Conservation (phyloP, 2,113 vertebrate genomes). For the Rattus norvegicus region GRCr8 NC_086019.1:23609501-23610000, state of each 20-base stretch:
- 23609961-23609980: no score
- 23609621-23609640: constrained; percentile 42
- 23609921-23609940: no score
- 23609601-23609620: constrained; percentile 74
- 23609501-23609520: background rate
- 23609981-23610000: no score
- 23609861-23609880: no score
- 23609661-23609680: constrained; percentile 27
- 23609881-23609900: no score
- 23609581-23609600: constrained; percentile 77
- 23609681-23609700: constrained; percentile 34
- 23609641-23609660: constrained; percentile 61
- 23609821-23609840: no score
- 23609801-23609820: no score
- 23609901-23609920: no score
- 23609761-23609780: no score
- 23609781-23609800: no score
- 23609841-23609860: no score
- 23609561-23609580: constrained; percentile 80
- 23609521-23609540: constrained; percentile 70
- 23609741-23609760: background rate
- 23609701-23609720: background rate
- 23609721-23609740: background rate
- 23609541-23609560: constrained; percentile 75
- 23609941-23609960: no score